Evolutionary conservation across 1,140 invertebrate species (phyloP).

Genomic region (Matsumurasca onukii): DNA sequence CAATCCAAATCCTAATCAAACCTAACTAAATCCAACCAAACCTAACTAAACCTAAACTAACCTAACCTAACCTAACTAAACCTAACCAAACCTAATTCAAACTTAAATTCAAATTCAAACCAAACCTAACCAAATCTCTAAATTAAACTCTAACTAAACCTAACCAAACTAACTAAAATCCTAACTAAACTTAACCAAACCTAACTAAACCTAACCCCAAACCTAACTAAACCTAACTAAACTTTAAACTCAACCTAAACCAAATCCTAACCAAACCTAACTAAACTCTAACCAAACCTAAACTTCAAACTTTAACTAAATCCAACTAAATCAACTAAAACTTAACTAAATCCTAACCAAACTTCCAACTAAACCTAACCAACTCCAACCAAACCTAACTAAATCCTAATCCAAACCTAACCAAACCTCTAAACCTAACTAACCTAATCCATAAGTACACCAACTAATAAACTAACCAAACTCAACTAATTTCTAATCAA

Average conservation of each 20-base stretch:
- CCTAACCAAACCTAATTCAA: conserved; percentile 42
- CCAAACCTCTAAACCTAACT: neutral
- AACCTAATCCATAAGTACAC: neutral
- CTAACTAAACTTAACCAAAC: conserved; percentile 36
- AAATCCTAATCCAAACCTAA: neutral
- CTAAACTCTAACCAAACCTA: conserved; percentile 42
- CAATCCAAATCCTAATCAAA: neutral
- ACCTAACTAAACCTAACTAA: conserved; percentile 45
- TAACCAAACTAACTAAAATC: conserved; percentile 33
- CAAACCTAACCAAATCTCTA: conserved; percentile 43
- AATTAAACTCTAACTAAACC: conserved; percentile 40
- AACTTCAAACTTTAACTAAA: conserved; percentile 42
- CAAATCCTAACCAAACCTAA: conserved; percentile 42
- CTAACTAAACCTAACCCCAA: conserved; percentile 42
- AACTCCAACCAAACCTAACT: conserved; percentile 1
- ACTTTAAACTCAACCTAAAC: conserved; percentile 44
- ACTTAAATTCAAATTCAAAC: conserved; percentile 44
- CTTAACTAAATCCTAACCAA: conserved; percentile 33
- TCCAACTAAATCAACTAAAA: conserved; percentile 42
- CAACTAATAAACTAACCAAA: neutral
- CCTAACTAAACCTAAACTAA: conserved; percentile 38
- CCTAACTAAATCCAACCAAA: conserved; percentile 32
- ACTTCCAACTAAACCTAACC: conserved; percentile 28
- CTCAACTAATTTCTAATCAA: neutral
- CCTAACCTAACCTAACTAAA: conserved; percentile 42